Evolutionary conservation across 2,797 vertebrate species (phyloP).

Genomic region (Salarias fasciatus): DNA sequence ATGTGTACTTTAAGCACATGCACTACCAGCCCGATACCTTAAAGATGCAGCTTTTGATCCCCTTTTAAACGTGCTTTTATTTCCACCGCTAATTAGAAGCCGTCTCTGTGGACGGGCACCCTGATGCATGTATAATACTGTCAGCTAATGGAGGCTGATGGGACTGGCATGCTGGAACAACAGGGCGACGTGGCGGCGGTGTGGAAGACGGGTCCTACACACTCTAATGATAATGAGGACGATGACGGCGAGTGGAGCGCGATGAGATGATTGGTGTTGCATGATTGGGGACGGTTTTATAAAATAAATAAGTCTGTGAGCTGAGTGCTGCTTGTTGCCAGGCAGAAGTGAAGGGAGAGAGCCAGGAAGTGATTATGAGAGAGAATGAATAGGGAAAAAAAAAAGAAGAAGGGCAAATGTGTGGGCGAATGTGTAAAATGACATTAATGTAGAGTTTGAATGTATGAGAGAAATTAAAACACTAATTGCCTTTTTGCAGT

Average conservation of each 20-base stretch:
- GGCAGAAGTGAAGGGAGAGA: slow-evolving; percentile 47
- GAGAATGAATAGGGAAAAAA: neutral
- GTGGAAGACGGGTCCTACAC: slow-evolving; percentile 54
- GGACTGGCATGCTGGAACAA: slow-evolving; percentile 46
- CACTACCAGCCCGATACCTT: slow-evolving; percentile 25
- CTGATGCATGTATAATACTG: slow-evolving; percentile 58
- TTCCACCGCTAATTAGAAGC: slow-evolving; percentile 62
- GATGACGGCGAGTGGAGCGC: slow-evolving; percentile 37
- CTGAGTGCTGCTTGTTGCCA: slow-evolving; percentile 53
- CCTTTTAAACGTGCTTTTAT: slow-evolving; percentile 49
- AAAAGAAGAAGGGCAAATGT: neutral
- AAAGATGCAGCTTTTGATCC: slow-evolving; percentile 42
- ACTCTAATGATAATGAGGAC: slow-evolving; percentile 55
- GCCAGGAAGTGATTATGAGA: neutral
- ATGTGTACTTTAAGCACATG: slow-evolving; percentile 6
- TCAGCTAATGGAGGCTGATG: slow-evolving; percentile 65
- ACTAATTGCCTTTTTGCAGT: neutral
- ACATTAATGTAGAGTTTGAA: neutral
- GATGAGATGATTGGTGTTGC: slow-evolving; percentile 43
- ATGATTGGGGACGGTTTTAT: slow-evolving; percentile 45
- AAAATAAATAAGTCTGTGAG: slow-evolving; percentile 49
- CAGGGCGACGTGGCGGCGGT: slow-evolving; percentile 35
- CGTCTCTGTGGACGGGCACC: slow-evolving; percentile 44
- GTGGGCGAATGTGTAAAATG: neutral
- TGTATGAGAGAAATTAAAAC: neutral